phyloP scores from a whole-genome alignment of 2,888 invertebrate species.

The Orthonevra nobilis region DNA sequence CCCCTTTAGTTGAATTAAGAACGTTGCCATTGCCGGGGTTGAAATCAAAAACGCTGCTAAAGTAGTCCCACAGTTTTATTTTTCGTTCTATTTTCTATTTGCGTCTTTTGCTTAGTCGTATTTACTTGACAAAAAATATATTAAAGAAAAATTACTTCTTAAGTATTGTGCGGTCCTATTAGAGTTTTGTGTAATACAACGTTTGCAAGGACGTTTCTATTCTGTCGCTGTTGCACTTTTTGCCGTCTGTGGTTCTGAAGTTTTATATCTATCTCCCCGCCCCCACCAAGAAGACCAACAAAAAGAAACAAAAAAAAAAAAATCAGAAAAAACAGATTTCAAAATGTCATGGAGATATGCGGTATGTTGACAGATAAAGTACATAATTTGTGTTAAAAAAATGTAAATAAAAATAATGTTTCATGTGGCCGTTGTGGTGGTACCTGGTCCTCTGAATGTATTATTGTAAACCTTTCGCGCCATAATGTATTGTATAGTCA shows the following conservation, averaged over 20 bases:
- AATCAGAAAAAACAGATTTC: slow-evolving; percentile 35
- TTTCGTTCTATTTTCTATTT: slow-evolving; percentile 57
- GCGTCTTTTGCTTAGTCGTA: slow-evolving; percentile 45
- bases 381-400: slow-evolving; percentile 3
- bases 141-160: too few relatives aligned
- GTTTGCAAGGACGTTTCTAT: slow-evolving; percentile 39
- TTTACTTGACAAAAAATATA: not conserved
- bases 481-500: slow-evolving; percentile 36
- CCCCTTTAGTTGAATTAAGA: slow-evolving; percentile 65
- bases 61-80: slow-evolving; percentile 34
- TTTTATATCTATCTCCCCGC: slow-evolving; percentile 14
- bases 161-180: slow-evolving; percentile 27
- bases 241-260: slow-evolving; percentile 19
- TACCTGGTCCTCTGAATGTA: slow-evolving; percentile 5
- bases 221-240: slow-evolving; percentile 4
- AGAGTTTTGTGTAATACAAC: slow-evolving; percentile 6
- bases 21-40: slow-evolving; percentile 65
- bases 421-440: slow-evolving; percentile 26
- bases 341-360: slow-evolving; percentile 70
- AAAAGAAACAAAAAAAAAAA: too few relatives aligned
- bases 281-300: slow-evolving; percentile 8
- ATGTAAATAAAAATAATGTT: slow-evolving; percentile 8
- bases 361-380: slow-evolving; percentile 49
- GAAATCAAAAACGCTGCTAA: slow-evolving; percentile 25
- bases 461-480: slow-evolving; percentile 51